phyloP scores from a whole-genome alignment of 2,888 invertebrate genomes.

The Troglohyphantes excavatus region DNA sequence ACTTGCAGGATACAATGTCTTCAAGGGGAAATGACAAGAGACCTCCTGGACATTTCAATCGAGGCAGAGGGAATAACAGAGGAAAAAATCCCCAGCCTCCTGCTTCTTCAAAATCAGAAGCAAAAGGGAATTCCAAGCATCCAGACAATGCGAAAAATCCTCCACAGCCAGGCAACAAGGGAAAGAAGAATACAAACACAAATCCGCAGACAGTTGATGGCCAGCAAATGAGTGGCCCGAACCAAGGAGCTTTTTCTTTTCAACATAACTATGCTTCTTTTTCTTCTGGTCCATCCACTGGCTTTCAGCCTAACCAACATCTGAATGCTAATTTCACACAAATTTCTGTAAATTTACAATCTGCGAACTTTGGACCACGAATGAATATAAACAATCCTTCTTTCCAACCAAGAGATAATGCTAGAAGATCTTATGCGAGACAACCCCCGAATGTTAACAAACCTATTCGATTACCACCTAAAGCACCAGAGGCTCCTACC shows the following conservation, averaged over 20 bases:
- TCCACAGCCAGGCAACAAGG: background rate
- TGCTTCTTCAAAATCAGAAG: background rate
- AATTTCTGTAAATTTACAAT: slow-evolving; percentile 17
- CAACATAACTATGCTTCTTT: background rate
- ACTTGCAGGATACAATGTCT: slow-evolving; percentile 36
- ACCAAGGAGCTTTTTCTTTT: background rate
- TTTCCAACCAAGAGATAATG: background rate
- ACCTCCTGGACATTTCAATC: slow-evolving; percentile 10
- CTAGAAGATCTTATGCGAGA: background rate
- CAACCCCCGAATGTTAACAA: background rate
- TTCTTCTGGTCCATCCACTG: background rate
- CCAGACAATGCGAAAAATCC: background rate
- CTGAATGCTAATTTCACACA: background rate
- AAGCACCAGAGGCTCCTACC: slow-evolving; percentile 7
- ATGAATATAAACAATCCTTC: too few species aligned
- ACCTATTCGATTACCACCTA: slow-evolving; percentile 1
- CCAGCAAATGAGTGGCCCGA: background rate
- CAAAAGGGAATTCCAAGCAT: slow-evolving; percentile 3
- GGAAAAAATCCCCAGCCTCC: background rate
- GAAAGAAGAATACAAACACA: slow-evolving; percentile 8
- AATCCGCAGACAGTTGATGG: background rate
- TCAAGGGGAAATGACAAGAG: slow-evolving; percentile 35
- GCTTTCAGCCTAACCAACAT: background rate
- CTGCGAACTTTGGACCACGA: background rate
- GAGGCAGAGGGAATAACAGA: slow-evolving; percentile 1